These are phyloP conservation scores for human (Homo sapiens) DNA, from an alignment of 2,113 vertebrate genomes.

Conservation along the genomic window DNA sequence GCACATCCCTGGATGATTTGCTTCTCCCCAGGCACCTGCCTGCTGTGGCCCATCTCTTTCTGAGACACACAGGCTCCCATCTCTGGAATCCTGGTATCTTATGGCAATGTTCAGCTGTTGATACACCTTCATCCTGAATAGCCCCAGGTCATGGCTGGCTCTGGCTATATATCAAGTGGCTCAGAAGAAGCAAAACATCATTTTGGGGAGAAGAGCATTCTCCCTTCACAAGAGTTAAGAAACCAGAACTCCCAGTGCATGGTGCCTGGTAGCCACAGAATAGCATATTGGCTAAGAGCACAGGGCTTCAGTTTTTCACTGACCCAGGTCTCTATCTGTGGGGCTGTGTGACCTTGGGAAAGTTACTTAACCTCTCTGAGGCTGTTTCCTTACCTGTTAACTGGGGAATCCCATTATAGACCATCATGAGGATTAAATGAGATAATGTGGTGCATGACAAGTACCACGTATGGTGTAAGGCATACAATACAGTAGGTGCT, in stretches of 20 bases:
- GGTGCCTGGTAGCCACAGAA: neutral
- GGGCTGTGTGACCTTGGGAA: neutral
- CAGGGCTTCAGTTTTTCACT: neutral
- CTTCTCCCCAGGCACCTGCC: neutral
- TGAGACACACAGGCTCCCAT: neutral
- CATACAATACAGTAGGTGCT: neutral
- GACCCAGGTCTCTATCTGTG: neutral
- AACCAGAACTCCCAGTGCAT: neutral
- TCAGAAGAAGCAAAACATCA: neutral
- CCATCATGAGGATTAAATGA: neutral
- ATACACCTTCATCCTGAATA: neutral
- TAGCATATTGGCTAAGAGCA: neutral
- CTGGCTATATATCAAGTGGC: neutral
- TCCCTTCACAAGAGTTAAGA: neutral
- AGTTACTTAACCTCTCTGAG: neutral
- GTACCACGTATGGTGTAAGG: rapidly evolving
- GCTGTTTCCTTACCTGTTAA: neutral
- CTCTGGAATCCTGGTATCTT: neutral
- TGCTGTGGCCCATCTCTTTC: neutral
- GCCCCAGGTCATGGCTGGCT: neutral
- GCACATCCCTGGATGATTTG: neutral
- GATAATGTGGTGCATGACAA: neutral
- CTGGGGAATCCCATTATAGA: neutral
- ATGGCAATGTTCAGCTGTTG: neutral
- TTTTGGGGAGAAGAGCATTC: neutral